Conservation (phyloP, 2,888 invertebrate species). For the Ichneumon xanthorius region DNA sequence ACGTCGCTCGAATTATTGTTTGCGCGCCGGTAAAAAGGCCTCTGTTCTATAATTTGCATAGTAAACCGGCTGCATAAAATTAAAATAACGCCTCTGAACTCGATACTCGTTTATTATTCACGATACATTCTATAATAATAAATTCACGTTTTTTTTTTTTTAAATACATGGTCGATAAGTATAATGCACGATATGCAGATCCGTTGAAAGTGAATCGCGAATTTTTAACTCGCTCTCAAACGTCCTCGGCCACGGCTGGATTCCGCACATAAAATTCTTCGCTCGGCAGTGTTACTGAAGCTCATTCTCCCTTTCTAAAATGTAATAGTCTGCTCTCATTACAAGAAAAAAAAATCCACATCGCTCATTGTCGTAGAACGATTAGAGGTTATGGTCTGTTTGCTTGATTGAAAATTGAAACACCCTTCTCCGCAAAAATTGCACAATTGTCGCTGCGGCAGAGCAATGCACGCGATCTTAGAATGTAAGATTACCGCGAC, state of each 20-base stretch:
- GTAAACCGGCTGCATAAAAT: not conserved
- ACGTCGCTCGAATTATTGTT: too few relatives aligned
- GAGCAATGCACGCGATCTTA: too few relatives aligned
- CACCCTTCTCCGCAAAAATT: too few relatives aligned
- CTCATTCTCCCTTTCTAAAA: constrained; percentile 70
- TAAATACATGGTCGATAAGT: not conserved
- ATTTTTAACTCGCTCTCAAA: not conserved
- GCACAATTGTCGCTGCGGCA: too few relatives aligned
- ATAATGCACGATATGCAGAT: not conserved
- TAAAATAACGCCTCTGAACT: not conserved
- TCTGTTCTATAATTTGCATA: not conserved
- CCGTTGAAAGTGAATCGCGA: not conserved
- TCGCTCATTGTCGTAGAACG: constrained; percentile 6
- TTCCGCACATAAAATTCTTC: constrained; percentile 18
- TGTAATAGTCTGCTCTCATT: constrained; percentile 61
- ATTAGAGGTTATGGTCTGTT: not conserved
- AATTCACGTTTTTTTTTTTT: not conserved
- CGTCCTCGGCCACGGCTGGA: not conserved
- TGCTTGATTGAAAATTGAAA: too few relatives aligned
- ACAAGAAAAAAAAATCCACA: not conserved
- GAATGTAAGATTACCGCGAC: too few relatives aligned
- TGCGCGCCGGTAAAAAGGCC: too few relatives aligned
- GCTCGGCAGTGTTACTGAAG: constrained; percentile 45
- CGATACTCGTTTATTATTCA: not conserved
- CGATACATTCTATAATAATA: not conserved